Conservation (phyloP, 2,888 invertebrate species). For the Zaprionus obscuricornis region DNA sequence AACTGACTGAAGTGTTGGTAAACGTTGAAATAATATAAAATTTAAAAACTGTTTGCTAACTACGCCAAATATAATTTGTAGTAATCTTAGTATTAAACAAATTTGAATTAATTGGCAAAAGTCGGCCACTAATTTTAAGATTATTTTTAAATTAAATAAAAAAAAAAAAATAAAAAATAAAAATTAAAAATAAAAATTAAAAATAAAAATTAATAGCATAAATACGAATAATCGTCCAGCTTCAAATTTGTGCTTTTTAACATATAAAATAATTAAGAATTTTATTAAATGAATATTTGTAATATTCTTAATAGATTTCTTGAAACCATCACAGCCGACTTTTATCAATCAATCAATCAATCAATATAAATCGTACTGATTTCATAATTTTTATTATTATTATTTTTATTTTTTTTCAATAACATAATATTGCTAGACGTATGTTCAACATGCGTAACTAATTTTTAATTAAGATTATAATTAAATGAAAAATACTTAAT, state of each 20-base stretch:
- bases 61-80: conserved; percentile 63
- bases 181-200: too few species aligned
- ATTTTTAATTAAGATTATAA: conserved; percentile 17
- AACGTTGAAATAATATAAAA: conserved; percentile 24
- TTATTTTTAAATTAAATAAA: conserved; percentile 18
- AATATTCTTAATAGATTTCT: too few species aligned
- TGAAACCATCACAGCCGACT: too few species aligned
- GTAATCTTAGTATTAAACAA: conserved; percentile 39
- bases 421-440: conserved; percentile 27
- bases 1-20: conserved; percentile 54
- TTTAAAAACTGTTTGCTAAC: conserved; percentile 49
- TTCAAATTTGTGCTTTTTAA: too few species aligned
- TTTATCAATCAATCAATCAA: too few species aligned
- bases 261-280: too few species aligned
- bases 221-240: too few species aligned
- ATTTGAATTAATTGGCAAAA: too few species aligned
- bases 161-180: background rate
- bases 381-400: conserved; percentile 9
- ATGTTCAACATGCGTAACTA: conserved; percentile 60
- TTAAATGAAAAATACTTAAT: too few species aligned
- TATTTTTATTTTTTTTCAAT: too few species aligned
- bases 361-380: conserved; percentile 32
- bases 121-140: conserved; percentile 18
- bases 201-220: too few species aligned
- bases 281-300: too few species aligned